Evolutionary conservation across 2,113 vertebrate genomes (phyloP).

Genomic region (Panthera tigris): DNA sequence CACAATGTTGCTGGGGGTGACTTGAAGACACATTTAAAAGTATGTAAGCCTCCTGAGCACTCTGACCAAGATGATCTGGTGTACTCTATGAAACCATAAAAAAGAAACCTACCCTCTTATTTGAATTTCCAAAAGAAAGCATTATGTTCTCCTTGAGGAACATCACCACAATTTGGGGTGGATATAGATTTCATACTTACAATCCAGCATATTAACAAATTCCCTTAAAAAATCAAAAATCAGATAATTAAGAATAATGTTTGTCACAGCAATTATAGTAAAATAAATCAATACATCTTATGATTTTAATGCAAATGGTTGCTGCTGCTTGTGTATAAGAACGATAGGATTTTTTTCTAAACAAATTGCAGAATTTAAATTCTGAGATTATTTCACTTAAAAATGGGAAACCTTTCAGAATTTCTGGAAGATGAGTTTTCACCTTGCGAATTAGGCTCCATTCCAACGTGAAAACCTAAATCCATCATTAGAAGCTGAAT

Average conservation of each 20-base stretch:
- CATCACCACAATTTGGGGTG: not conserved
- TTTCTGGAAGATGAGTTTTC: not conserved
- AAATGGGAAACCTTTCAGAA: not conserved
- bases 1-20: not conserved
- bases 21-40: not conserved
- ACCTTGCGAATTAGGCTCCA: not conserved
- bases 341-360: not conserved
- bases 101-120: not conserved
- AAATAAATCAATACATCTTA: not conserved
- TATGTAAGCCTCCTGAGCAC: not conserved
- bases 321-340: not conserved
- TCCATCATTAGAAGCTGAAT: not conserved
- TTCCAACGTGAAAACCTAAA: not conserved
- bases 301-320: not conserved
- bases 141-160: not conserved
- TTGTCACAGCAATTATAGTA: not conserved
- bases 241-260: slow-evolving; percentile 1
- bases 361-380: not conserved
- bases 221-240: not conserved
- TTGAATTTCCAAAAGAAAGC: not conserved
- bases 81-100: not conserved
- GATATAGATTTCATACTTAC: not conserved
- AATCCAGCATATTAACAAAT: not conserved
- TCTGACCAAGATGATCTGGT: not conserved
- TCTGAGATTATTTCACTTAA: slow-evolving; percentile 11